phyloP scores from a whole-genome alignment of 2,888 invertebrate genomes.

The Parnassius orleans region DNA sequence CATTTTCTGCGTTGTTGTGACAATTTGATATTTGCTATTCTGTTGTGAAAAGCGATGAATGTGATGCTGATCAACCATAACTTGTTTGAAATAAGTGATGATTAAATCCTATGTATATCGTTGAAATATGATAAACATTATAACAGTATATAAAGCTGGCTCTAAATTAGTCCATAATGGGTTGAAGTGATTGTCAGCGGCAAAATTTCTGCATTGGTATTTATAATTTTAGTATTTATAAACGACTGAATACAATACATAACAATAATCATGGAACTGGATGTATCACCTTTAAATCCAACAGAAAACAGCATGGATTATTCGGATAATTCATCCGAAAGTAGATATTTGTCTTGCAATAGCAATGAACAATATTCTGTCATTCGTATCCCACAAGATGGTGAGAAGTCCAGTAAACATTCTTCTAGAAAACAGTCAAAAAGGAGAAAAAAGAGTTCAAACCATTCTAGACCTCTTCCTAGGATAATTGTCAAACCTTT shows the following conservation, averaged over 20 bases:
- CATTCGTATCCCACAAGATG: slow-evolving; percentile 72
- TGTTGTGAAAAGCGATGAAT: slow-evolving; percentile 48
- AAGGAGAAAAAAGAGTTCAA: slow-evolving; percentile 89
- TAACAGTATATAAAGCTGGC: slow-evolving; percentile 32
- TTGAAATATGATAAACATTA: slow-evolving; percentile 36
- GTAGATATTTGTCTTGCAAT: slow-evolving; percentile 62
- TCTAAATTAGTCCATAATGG: slow-evolving; percentile 60
- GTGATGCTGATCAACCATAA: slow-evolving; percentile 40
- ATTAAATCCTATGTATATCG: slow-evolving; percentile 35
- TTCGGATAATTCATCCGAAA: slow-evolving; percentile 64
- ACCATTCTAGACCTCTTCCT: slow-evolving; percentile 84
- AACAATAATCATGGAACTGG: slow-evolving; percentile 64
- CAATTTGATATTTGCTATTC: slow-evolving; percentile 64
- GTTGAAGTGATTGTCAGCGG: slow-evolving; percentile 75
- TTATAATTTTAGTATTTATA: slow-evolving; percentile 46
- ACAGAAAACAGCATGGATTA: slow-evolving; percentile 62
- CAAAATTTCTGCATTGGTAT: slow-evolving; percentile 52
- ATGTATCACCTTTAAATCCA: slow-evolving; percentile 57
- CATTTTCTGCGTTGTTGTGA: slow-evolving; percentile 81
- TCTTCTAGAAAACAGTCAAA: slow-evolving; percentile 87
- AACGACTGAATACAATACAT: slow-evolving; percentile 23
- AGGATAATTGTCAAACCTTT: slow-evolving; percentile 91
- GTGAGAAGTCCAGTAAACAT: slow-evolving; percentile 86
- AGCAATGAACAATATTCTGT: slow-evolving; percentile 70
- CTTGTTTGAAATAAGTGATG: slow-evolving; percentile 47